These are phyloP conservation scores for Hipposideros armiger DNA, from an alignment of 2,113 vertebrate species.

Conservation along the genomic window DNA sequence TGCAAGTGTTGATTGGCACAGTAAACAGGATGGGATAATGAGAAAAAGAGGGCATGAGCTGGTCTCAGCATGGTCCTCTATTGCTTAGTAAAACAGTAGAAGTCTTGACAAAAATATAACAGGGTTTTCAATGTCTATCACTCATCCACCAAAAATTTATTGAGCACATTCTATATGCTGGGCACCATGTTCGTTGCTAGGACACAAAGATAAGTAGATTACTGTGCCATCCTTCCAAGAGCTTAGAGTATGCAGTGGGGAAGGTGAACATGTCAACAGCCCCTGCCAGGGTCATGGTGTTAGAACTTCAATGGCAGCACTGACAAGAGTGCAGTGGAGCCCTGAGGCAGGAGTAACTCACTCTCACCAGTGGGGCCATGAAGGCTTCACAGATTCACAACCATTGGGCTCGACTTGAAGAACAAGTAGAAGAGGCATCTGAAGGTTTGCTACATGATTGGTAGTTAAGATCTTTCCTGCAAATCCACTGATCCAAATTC, in stretches of 20 bases:
- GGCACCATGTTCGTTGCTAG: neutral
- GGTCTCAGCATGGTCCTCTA: neutral
- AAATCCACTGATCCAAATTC: neutral
- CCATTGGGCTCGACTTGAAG: neutral
- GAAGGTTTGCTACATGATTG: neutral
- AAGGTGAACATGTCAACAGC: neutral
- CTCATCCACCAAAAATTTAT: neutral
- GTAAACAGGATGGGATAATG: neutral
- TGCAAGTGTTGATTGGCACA: neutral
- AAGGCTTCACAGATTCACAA: neutral
- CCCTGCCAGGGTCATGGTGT: neutral
- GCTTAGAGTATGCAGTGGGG: neutral
- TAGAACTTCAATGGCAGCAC: neutral
- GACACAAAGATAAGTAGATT: neutral
- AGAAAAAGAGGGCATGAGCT: neutral
- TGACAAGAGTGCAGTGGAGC: neutral
- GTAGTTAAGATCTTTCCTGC: neutral
- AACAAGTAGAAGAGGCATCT: neutral
- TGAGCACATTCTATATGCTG: neutral
- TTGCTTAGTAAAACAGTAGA: neutral
- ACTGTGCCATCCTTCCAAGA: neutral
- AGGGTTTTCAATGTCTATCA: neutral
- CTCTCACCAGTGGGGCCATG: neutral
- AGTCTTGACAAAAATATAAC: neutral
- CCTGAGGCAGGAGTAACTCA: neutral